Evolutionary conservation across 2,113 vertebrate species (phyloP).

Genomic region (Solenodon paradoxus): DNA sequence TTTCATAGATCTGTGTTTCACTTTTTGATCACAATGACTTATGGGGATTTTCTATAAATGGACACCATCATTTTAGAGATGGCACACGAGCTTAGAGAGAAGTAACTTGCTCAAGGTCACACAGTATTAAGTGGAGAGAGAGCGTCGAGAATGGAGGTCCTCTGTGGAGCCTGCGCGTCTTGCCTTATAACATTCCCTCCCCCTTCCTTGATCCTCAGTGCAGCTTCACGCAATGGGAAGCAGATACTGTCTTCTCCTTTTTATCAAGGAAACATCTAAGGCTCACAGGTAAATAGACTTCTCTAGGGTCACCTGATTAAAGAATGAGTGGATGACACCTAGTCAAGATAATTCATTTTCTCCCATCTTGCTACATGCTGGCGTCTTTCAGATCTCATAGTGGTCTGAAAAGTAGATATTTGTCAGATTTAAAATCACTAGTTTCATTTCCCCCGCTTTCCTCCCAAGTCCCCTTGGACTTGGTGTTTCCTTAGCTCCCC

Average conservation of each 20-base stretch:
- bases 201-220: rapidly evolving
- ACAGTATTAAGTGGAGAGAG: not conserved
- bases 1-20: not conserved
- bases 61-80: not conserved
- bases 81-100: no score
- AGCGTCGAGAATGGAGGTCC: no score
- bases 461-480: rapidly evolving
- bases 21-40: not conserved
- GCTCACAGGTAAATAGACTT: not conserved
- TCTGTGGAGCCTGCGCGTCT: no score
- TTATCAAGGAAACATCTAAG: not conserved
- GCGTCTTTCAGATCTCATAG: not conserved
- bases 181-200: rapidly evolving
- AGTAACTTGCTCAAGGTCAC: not conserved
- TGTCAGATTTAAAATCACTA: not conserved
- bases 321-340: not conserved
- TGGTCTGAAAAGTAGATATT: not conserved
- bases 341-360: not conserved
- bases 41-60: rapidly evolving
- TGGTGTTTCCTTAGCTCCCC: not conserved
- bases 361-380: not conserved
- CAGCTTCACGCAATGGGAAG: not conserved
- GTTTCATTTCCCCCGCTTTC: not conserved
- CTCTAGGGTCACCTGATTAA: not conserved
- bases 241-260: not conserved